Percentiles rank a stretch among this genome's conserved stretches.
Evolutionary conservation across 2,888 invertebrate species (phyloP).

Genomic region (Melieria omissa): DNA sequence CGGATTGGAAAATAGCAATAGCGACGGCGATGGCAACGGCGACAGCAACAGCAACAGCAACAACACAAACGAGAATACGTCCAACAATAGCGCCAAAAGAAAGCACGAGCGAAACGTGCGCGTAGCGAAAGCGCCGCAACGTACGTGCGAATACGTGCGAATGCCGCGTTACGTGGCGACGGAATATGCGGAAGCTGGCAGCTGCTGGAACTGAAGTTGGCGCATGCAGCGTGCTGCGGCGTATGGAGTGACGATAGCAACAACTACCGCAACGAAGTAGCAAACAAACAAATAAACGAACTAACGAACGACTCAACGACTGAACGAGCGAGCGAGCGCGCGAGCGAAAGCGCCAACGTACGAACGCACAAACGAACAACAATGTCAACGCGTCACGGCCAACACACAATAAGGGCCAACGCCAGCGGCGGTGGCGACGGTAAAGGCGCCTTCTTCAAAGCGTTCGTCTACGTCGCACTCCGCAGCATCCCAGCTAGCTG

Average conservation of each 20-base stretch:
- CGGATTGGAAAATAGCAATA: constrained; percentile 28
- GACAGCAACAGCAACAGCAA: no score
- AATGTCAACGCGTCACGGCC: constrained; percentile 29
- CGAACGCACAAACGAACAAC: constrained; percentile 6
- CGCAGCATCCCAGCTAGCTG: no score
- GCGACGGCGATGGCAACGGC: constrained; percentile 9
- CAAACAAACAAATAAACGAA: constrained; percentile 24
- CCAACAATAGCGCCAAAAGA: no score
- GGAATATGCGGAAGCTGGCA: constrained; percentile 1
- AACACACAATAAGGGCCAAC: constrained; percentile 17
- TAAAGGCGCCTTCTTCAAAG: no score
- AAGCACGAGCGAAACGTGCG: neutral
- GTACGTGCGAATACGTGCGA: neutral
- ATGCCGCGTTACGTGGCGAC: neutral
- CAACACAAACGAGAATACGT: no score
- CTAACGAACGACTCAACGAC: constrained; percentile 14
- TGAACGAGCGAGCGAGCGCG: constrained; percentile 15
- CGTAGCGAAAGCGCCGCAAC: neutral
- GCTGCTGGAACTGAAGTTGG: constrained; percentile 6
- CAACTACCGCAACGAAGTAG: constrained; percentile 34
- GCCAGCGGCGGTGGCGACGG: constrained; percentile 40
- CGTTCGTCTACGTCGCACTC: no score
- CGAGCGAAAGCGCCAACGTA: constrained; percentile 22
- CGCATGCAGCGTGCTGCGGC: constrained; percentile 12
- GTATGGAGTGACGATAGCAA: neutral